Base-by-base conservation (phyloP, 2,797 vertebrate genomes). In the Anguilla pacifica region DNA sequence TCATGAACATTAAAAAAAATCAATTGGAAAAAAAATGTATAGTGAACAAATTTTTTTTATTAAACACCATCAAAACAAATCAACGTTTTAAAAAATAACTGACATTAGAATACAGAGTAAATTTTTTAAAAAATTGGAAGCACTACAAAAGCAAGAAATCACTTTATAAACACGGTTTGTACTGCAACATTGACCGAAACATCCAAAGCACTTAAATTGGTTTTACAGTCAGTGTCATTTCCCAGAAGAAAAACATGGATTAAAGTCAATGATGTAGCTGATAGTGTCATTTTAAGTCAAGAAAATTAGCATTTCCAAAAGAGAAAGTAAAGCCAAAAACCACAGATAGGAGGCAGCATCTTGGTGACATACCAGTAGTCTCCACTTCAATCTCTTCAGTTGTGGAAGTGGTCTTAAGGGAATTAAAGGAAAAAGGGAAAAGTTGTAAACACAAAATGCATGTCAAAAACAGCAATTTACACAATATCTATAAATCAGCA, bases 351-450 rank as follows among this genome's bases (percentile, higher is more conserved):
- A 89, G 92, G 91, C 95, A 95, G 95, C 97, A 98, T 99, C 98
- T 98, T 99, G 97, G 92, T 95, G 96, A 97, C 95, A 96, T 97
- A 97, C 93, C 97, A 96, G 97, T 91, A 94, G 96, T 96, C 93
- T 98, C 96, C 97, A 96, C 95, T 96, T 97, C 97, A 97, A 96
- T 94, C 95, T 96, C 96, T 86, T 91, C 95, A 94, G 96, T 95
- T 96, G 95, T 97, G 94, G 96, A 95, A 79, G 53, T 96, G 92
- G 95, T 97, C 97, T 99, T 99, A 96, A 98, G 97, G 95, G 96
- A 97, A 97, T 97, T 94, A 96, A 96, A 94, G 95, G 95, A 96
- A 97, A 96, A 96, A 97, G 96, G 97, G 96, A 96, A 96, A 96
- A 96, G 96, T 95, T 96, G 96, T 98, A 97, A 96, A 96, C 93